Conservation (phyloP, 2,113 vertebrate species). For the Semicossyphus pulcher region DNA sequence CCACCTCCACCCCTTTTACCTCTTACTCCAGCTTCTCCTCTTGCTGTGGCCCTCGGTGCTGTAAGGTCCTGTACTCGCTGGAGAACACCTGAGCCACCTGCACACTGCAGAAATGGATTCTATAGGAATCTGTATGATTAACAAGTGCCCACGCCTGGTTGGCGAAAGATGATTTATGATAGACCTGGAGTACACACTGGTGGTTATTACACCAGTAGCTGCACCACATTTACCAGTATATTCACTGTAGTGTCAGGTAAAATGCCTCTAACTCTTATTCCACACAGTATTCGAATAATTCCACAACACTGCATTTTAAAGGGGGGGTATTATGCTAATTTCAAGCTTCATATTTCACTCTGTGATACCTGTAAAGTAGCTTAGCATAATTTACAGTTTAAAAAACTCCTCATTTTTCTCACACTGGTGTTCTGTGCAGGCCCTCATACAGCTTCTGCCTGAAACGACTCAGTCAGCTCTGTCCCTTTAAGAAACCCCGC, state of each 20-base stretch:
- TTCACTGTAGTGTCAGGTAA: neutral
- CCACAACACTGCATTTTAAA: neutral
- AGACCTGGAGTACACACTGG: constrained; percentile 7
- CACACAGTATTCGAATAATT: neutral
- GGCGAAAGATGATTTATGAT: constrained; percentile 45
- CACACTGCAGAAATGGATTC: constrained; percentile 39
- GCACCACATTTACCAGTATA: neutral
- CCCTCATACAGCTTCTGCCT: too few species aligned
- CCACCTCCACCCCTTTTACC: constrained; percentile 20
- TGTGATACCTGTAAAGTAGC: too few species aligned
- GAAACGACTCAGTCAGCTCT: too few species aligned
- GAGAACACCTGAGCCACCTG: constrained; percentile 34
- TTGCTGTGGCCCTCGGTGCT: constrained; percentile 7
- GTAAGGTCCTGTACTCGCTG: constrained; percentile 32
- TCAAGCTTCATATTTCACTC: too few species aligned
- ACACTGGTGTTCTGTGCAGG: too few species aligned
- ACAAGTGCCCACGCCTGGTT: constrained; percentile 23
- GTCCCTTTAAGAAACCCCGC: too few species aligned
- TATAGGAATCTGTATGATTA: constrained; percentile 38
- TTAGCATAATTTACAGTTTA: too few species aligned
- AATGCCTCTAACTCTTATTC: constrained; percentile 2
- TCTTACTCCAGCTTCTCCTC: constrained; percentile 19
- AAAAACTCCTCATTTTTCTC: too few species aligned
- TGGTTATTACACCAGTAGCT: constrained; percentile 11
- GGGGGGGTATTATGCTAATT: too few species aligned